phyloP scores from a whole-genome alignment of 2,113 vertebrate species.

The Pantherophis guttatus region DNA sequence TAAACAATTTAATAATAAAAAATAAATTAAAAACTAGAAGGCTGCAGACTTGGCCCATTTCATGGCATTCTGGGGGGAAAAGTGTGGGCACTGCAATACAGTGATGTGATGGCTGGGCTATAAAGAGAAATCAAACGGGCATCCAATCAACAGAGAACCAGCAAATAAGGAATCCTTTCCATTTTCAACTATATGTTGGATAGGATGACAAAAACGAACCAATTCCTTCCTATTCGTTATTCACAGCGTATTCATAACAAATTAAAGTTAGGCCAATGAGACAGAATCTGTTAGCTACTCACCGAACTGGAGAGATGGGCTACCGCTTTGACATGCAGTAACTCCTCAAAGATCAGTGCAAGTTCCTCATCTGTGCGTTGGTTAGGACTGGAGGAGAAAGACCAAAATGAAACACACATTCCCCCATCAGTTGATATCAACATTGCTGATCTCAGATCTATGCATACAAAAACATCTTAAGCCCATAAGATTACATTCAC shows the following conservation, averaged over 20 bases:
- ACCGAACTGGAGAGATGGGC: constrained; percentile 92
- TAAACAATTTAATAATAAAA: neutral
- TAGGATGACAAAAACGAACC: neutral
- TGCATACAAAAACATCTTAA: neutral
- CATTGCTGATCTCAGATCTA: neutral
- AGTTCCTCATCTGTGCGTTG: constrained; percentile 89
- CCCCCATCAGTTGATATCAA: neutral
- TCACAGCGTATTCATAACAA: neutral
- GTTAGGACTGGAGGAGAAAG: constrained; percentile 71
- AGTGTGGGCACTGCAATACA: neutral
- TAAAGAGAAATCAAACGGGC: neutral
- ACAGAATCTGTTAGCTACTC: constrained; percentile 36
- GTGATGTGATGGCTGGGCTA: neutral
- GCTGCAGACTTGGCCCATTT: neutral
- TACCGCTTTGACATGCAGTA: constrained; percentile 90
- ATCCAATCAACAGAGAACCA: neutral
- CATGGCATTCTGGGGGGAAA: too few species aligned
- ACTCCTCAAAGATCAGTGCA: constrained; percentile 93
- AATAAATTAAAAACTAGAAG: neutral
- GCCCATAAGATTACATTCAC: neutral
- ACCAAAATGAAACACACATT: fast-evolving
- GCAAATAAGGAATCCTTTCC: neutral
- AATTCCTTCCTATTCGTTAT: neutral
- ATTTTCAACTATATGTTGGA: neutral
- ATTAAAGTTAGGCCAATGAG: neutral